Conservation (phyloP, 2,888 invertebrate genomes). For the Tuta absoluta region DNA sequence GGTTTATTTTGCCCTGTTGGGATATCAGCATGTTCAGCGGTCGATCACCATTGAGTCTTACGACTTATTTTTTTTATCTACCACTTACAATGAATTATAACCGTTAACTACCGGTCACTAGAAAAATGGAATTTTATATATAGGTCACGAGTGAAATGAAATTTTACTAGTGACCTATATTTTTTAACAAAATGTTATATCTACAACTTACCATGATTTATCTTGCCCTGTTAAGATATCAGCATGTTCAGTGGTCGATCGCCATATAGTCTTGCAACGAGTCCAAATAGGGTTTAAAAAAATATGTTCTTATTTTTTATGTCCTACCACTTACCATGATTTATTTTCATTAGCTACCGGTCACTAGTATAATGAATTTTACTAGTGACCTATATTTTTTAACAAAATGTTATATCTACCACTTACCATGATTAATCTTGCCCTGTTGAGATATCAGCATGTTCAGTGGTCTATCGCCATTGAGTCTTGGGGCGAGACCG, state of each 20-base stretch:
- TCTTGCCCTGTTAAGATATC: slow-evolving; percentile 88
- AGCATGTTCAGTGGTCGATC: slow-evolving; percentile 87
- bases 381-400: slow-evolving; percentile 56
- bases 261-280: slow-evolving; percentile 72
- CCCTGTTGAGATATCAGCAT: slow-evolving; percentile 91
- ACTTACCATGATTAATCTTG: slow-evolving; percentile 89
- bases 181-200: not conserved
- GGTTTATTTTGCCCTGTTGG: slow-evolving; percentile 87
- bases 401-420: not conserved
- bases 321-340: too few species aligned
- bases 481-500: slow-evolving; percentile 80
- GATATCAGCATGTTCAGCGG: slow-evolving; percentile 91
- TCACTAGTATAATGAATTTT: too few species aligned
- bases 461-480: slow-evolving; percentile 82
- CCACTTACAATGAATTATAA: too few species aligned
- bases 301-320: too few species aligned
- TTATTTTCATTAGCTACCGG: too few species aligned
- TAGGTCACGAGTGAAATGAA: too few species aligned
- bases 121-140: too few species aligned
- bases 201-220: slow-evolving; percentile 87
- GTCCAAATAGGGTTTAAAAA: slow-evolving; percentile 87
- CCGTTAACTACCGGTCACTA: too few species aligned
- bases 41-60: slow-evolving; percentile 61
- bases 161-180: too few species aligned
- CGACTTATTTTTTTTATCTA: too few species aligned